Evolutionary conservation across 2,797 vertebrate genomes (phyloP), one percentile per base, ranked within the genome.

Genomic region (Poeciliopsis gracilis): DNA sequence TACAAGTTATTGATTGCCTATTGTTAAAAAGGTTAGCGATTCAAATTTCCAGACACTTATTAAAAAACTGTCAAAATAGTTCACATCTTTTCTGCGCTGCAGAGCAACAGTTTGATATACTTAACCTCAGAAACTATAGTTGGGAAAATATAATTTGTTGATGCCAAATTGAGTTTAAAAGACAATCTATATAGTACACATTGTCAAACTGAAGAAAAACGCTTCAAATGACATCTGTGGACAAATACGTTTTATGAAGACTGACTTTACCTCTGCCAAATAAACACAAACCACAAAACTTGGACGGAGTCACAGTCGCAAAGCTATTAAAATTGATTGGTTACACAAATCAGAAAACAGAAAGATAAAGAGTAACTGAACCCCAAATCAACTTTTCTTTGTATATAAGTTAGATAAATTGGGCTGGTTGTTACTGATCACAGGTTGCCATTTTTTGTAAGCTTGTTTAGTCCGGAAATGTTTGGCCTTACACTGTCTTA

Each of bases 1-100:
- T 79, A 79, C 81, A 71, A 72, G 73, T 87, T 82, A 89, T 88
- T 86, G 82, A 88, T 87, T 77, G 78, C 67, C 67, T 67, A 66
- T 82, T 85, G 83, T 83, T 84, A 78, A 72, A 53, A 84, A 79
- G 72, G 71, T 75, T 33, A 1, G 63, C 72, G 57, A 74, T 77
- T 69, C 67, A 79, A 75, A 69, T 53, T 59, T 73, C 33, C 61
- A 78, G 73, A 41, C 25, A 55, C 45, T 83, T 77, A 82, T 84
- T 69, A 79, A 84, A 55, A 78, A 78, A 53, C 78, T 43, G 75
- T 30, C 59, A 75, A 59, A 72, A 55, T 75, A 63, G 33, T 70
- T 72, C 25, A 69, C 15, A 70, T 78, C 55, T 38, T 12, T 47
- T 79, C 43, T 55, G 72, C 3, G 20, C 18, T 77, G 41, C 33